Base-by-base conservation (phyloP, 2,113 vertebrate genomes). In the Dinomys branickii region DNA sequence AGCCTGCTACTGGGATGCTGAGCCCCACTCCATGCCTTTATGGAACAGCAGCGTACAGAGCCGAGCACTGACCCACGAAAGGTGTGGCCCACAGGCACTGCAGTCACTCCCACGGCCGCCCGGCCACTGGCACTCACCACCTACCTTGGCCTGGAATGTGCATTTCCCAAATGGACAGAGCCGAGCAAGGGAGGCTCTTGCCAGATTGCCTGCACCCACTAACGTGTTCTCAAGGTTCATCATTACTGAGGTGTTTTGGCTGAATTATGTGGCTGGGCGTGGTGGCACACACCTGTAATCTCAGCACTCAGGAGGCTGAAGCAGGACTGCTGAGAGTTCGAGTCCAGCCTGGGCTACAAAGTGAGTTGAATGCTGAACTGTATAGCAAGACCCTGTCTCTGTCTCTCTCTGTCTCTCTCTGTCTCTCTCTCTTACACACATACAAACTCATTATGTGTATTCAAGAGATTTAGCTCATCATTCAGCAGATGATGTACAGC, bases 401-500 rank as follows among this genome's bases (percentile, higher is more conserved):
- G n/a, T n/a, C n/a, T n/a, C n/a, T n/a, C n/a, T n/a, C n/a, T n/a
- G n/a, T n/a, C n/a, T n/a, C n/a, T n/a, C n/a, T n/a, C n/a, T n/a
- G n/a, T n/a, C n/a, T n/a, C n/a, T n/a, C n/a, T n/a, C n/a, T n/a
- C n/a, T n/a, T n/a, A n/a, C n/a, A n/a, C n/a, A n/a, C n/a, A n/a
- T n/a, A n/a, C n/a, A n/a, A n/a, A n/a, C 47, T 50, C 47, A 50
- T 50, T 50, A 50, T 9, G 9, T 5, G 47, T 50, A 50, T 50
- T 50, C 47, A 50, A 50, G 47, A 50, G 47, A 50, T 5, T 6
- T 9, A 54, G 47, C 30, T 63, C 13, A 58, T 3, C 58, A 12
- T 0, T 28, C 30, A 47, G 11, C 56, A 47, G 28, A 0, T 54
- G 41, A 61, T 0, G 9, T 30, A 1, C 11, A 50, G 44, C n/a